phyloP scores from a whole-genome alignment of 2,888 invertebrate genomes.

The Cecidostiba fungosa region DNA sequence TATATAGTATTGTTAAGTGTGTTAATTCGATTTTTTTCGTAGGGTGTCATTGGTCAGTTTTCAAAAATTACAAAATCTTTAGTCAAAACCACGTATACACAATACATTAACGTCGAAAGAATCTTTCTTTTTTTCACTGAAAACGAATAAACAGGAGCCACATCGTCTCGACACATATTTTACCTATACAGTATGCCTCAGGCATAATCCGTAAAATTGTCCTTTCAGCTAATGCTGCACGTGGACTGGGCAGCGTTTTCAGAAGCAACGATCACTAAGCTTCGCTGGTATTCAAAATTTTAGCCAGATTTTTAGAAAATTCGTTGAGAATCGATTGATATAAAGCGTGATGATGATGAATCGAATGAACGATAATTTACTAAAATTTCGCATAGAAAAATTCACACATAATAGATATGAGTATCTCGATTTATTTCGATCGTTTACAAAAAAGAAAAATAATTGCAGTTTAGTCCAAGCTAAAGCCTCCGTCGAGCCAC shows the following conservation, averaged over 20 bases:
- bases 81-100: background rate
- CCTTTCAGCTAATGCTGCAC: conserved; percentile 32
- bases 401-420: background rate
- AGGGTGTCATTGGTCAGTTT: no score
- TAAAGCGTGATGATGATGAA: background rate
- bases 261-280: background rate
- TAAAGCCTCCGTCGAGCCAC: conserved; percentile 22
- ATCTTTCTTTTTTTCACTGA: background rate
- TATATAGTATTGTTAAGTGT: background rate
- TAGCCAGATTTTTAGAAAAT: background rate
- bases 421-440: conserved; percentile 21
- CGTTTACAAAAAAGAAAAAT: conserved; percentile 48
- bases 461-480: conserved; percentile 19
- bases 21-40: background rate
- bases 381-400: background rate
- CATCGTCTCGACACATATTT: background rate
- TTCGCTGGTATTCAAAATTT: conserved; percentile 41
- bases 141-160: background rate
- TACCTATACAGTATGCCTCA: conserved; percentile 22
- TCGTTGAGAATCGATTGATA: background rate
- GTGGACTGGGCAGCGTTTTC: conserved; percentile 29
- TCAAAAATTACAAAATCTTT: background rate
- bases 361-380: background rate
- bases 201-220: conserved; percentile 8
- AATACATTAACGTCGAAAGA: background rate